These are phyloP conservation scores for Ciconia boyciana DNA, from an alignment of 2,113 vertebrate species.

Conservation along the genomic window DNA sequence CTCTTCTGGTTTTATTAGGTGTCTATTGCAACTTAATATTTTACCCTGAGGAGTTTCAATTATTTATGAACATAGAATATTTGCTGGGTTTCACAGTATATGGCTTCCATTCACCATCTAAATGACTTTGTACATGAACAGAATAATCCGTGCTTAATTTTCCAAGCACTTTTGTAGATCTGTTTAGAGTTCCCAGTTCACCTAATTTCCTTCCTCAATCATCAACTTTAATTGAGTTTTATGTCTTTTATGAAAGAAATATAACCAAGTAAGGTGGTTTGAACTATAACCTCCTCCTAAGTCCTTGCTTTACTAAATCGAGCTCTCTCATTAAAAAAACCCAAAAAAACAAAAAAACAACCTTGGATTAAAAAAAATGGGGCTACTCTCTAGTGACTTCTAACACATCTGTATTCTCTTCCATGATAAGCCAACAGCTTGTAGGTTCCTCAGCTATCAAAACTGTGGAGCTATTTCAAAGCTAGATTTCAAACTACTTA, in stretches of 20 bases:
- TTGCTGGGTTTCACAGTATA: slow-evolving; percentile 16
- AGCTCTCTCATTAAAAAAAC: neutral
- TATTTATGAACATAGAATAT: slow-evolving; percentile 42
- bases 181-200: neutral
- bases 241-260: neutral
- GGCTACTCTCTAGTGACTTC: neutral
- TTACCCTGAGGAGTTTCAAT: slow-evolving; percentile 39
- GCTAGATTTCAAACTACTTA: neutral
- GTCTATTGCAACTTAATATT: slow-evolving; percentile 16
- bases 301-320: neutral
- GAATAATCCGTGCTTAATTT: slow-evolving; percentile 30
- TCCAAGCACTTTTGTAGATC: neutral
- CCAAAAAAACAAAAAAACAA: neutral
- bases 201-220: neutral
- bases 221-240: neutral
- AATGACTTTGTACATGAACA: neutral
- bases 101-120: slow-evolving; percentile 35
- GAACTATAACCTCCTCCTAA: neutral
- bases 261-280: neutral
- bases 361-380: neutral
- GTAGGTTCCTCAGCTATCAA: neutral
- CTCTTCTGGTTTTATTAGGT: slow-evolving; percentile 31
- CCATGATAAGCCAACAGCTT: neutral
- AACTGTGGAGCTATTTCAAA: neutral
- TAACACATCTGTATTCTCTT: neutral